phyloP scores from a whole-genome alignment of 2,888 invertebrate species.

The Diabrotica balteata region DNA sequence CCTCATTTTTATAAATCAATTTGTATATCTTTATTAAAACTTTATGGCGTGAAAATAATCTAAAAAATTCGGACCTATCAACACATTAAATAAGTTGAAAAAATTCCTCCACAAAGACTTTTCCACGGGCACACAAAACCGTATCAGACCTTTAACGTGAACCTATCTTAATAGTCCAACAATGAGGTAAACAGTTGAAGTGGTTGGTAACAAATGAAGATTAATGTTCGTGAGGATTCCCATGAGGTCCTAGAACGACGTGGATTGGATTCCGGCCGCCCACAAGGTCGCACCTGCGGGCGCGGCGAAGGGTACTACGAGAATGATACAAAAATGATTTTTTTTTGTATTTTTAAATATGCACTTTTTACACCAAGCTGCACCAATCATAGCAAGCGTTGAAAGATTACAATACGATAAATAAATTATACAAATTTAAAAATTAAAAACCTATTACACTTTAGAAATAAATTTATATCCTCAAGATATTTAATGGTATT shows the following conservation, averaged over 20 bases:
- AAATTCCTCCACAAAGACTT: constrained; percentile 7
- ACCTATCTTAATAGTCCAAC: constrained; percentile 50
- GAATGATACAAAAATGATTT: constrained; percentile 27
- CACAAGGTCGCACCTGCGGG: constrained; percentile 22
- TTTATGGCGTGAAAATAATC: constrained; percentile 21
- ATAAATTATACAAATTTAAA: too few species aligned
- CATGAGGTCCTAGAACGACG: constrained; percentile 48
- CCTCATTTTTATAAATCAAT: constrained; percentile 26
- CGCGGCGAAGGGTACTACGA: not conserved
- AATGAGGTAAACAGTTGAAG: constrained; percentile 58
- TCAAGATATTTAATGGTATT: too few species aligned
- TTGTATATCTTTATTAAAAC: constrained; percentile 31
- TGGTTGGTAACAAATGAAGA: constrained; percentile 61
- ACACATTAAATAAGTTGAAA: constrained; percentile 14
- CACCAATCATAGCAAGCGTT: too few species aligned
- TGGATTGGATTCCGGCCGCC: constrained; percentile 37
- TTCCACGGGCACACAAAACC: constrained; percentile 30
- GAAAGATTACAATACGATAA: too few species aligned
- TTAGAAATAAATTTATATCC: too few species aligned
- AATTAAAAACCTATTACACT: too few species aligned
- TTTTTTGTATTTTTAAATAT: not conserved
- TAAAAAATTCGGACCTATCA: constrained; percentile 8
- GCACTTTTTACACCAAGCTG: too few species aligned
- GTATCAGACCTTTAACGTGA: constrained; percentile 46
- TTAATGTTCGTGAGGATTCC: constrained; percentile 57